phyloP scores from a whole-genome alignment of 1,140 invertebrate genomes.

The Papilio polyxenes region DNA sequence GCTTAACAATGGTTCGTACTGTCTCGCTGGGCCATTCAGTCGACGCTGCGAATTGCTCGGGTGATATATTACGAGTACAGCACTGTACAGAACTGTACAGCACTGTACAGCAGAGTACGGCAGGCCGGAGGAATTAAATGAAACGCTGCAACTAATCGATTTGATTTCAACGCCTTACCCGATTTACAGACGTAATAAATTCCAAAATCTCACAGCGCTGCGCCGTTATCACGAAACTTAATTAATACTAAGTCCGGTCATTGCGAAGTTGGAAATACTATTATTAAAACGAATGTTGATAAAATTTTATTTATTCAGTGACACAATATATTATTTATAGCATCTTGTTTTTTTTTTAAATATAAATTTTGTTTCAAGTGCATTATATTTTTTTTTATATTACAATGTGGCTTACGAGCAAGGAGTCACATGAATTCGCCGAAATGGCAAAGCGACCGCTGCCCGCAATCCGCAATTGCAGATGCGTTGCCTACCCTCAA shows the following conservation, averaged over 20 bases:
- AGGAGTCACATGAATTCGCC: too few species aligned
- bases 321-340: too few species aligned
- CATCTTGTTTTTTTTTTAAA: too few species aligned
- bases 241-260: background rate
- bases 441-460: too few species aligned
- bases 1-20: constrained; percentile 20
- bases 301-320: background rate
- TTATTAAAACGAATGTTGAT: background rate
- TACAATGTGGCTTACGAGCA: too few species aligned
- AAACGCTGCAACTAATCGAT: constrained; percentile 17
- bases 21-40: constrained; percentile 24
- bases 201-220: constrained; percentile 4
- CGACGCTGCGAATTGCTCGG: constrained; percentile 11
- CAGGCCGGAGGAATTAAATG: constrained; percentile 6
- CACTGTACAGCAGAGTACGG: background rate
- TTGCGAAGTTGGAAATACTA: background rate
- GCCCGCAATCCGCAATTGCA: too few species aligned
- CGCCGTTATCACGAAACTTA: background rate
- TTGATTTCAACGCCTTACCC: constrained; percentile 13
- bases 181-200: constrained; percentile 22
- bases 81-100: background rate
- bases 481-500: too few species aligned
- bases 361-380: too few species aligned
- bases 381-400: too few species aligned
- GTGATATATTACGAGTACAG: constrained; percentile 5